Evolutionary conservation across 1,140 invertebrate genomes (phyloP).

Genomic region (Mycetomoellerius zeteki): DNA sequence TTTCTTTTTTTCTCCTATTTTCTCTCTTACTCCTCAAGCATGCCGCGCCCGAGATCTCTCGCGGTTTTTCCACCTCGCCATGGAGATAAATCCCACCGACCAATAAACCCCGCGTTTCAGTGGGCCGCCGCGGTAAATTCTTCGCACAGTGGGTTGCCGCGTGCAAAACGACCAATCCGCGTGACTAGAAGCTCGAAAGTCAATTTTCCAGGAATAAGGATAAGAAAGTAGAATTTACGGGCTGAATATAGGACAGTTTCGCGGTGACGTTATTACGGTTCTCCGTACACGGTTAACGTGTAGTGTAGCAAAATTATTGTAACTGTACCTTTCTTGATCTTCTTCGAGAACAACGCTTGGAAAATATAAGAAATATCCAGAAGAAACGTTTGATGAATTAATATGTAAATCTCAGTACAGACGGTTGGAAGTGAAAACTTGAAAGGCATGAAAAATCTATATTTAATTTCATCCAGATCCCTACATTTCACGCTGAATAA

Average conservation of each 20-base stretch:
- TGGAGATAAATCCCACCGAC: conserved; percentile 71
- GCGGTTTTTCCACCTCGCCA: conserved; percentile 69
- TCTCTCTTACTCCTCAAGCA: conserved; percentile 6
- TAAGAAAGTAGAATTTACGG: conserved; percentile 46
- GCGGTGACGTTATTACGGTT: conserved; percentile 17
- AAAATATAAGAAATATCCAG: neutral
- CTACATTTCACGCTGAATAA: neutral
- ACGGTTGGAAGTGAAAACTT: neutral
- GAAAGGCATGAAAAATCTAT: neutral
- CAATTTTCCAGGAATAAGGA: conserved; percentile 50
- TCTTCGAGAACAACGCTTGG: neutral
- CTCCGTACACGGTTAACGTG: conserved; percentile 23
- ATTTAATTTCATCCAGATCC: neutral
- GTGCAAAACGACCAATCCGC: conserved; percentile 42
- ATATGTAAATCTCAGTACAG: neutral
- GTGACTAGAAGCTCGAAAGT: conserved; percentile 55
- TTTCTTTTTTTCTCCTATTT: neutral
- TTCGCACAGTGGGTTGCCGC: conserved; percentile 15
- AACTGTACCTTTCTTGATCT: neutral
- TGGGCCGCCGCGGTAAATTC: conserved; percentile 36
- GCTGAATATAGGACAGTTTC: conserved; percentile 32
- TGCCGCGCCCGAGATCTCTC: conserved; percentile 73
- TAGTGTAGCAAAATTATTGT: conserved; percentile 11
- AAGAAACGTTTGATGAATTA: neutral
- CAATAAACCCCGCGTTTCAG: conserved; percentile 63